Evolutionary conservation across 1,140 invertebrate genomes (phyloP), one percentile per base, ranked within the genome.

Genomic region (Neuroterus valhalla): DNA sequence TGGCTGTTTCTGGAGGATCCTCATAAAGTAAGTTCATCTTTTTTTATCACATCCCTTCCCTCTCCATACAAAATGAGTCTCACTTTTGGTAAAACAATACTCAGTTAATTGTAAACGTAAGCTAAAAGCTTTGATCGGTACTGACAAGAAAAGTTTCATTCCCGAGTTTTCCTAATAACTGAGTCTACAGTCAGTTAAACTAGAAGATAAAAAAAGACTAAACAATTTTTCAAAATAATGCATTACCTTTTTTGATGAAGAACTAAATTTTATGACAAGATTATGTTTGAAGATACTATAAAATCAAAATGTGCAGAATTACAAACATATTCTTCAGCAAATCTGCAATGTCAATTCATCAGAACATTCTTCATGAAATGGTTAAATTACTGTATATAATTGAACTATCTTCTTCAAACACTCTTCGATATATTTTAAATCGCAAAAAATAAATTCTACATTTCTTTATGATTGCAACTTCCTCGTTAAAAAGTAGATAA

Each of bases 1-100:
- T 87, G 96, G 96, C 85, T 96, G 95, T 90, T 97, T 97, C 91
- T 96, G 95, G 94, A 93, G 93, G 89, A 96, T 96, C 87, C 91
- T 96, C 78, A 91, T 92, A 91, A 96, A 95, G 95, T 96, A 89
- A 95, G 94, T 95, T 77, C 44, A 23, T 21, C 2, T 26, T 23
- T 44, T 26, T 26, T 26, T 15, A 68, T 68, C 42, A 14, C 23
- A 21, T 23, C n/a, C n/a, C 43, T n/a, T 31, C n/a, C 17, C 42
- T 62, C 6, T 12, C 6, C 1, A 17, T 21, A 15, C 31, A 42
- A 11, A 67, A n/a, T n/a, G n/a, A n/a, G n/a, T n/a, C n/a, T n/a
- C n/a, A n/a, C n/a, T 62, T 21, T 38, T 8, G 31, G 52, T 14
- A 62, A 62, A 1, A 21, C 19, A 62, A 26, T 26, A 23, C 19